A percentile compares a stretch with the other conserved stretches of the same genome.
These are phyloP conservation scores for Enteromius trimaculatus DNA, from an alignment of 2,797 vertebrate genomes.

Conservation along the genomic window DNA sequence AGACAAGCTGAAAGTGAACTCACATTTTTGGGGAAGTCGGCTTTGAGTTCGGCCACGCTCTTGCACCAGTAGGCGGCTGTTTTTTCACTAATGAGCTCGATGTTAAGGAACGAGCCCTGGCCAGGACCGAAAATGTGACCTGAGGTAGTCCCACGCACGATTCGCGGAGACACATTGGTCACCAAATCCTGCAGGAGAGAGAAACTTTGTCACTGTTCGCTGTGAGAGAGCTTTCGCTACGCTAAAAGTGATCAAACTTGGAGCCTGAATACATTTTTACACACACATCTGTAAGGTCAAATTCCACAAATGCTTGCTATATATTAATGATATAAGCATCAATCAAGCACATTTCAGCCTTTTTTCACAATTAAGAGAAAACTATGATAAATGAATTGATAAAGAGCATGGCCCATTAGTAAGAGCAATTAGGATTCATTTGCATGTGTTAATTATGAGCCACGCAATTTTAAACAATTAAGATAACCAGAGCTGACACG, in stretches of 20 bases:
- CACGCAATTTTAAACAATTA: constrained; percentile 91
- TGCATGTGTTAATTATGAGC: constrained; percentile 93
- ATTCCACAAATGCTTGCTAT: constrained; percentile 44
- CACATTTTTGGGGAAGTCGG: constrained; percentile 81
- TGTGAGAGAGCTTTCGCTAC: neutral
- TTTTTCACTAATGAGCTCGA: constrained; percentile 89
- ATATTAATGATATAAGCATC: constrained; percentile 43
- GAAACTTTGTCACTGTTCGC: constrained; percentile 75
- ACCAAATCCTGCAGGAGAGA: constrained; percentile 86
- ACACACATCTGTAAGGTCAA: constrained; percentile 17
- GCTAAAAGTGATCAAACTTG: constrained; percentile 20
- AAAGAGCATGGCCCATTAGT: constrained; percentile 80
- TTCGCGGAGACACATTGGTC: constrained; percentile 94
- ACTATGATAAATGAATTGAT: constrained; percentile 59
- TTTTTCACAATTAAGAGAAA: constrained; percentile 51
- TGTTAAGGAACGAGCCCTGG: constrained; percentile 92
- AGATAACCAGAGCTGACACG: constrained; percentile 85
- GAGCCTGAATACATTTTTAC: neutral
- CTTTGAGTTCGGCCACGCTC: constrained; percentile 79
- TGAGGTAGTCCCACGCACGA: constrained; percentile 91
- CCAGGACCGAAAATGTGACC: constrained; percentile 86
- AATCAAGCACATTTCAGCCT: constrained; percentile 45
- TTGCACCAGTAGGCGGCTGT: constrained; percentile 90
- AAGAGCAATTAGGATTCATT: constrained; percentile 90
- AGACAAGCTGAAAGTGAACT: constrained; percentile 50